phyloP scores from a whole-genome alignment of 2,888 invertebrate genomes.

The Schizotus pectinicornis region DNA sequence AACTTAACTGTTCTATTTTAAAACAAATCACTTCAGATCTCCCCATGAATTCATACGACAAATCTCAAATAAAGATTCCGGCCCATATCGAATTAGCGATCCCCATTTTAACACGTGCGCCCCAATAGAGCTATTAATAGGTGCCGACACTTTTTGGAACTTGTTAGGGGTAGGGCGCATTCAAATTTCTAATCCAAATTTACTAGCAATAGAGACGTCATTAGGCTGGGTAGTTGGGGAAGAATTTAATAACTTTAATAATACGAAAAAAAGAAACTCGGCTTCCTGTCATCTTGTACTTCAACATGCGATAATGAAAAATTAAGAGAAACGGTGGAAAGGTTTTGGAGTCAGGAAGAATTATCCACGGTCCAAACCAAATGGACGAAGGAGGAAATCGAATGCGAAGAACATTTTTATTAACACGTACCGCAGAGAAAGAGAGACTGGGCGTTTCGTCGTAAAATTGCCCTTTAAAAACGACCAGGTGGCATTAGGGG shows the following conservation, averaged over 20 bases:
- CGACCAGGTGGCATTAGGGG: constrained; percentile 8
- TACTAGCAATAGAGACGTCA: neutral
- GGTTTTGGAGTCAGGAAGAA: no score
- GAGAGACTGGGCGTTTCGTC: constrained; percentile 20
- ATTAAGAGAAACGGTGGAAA: no score
- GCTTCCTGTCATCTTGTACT: no score
- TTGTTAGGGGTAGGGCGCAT: neutral
- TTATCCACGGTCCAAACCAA: no score
- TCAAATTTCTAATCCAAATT: neutral
- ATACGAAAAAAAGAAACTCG: no score
- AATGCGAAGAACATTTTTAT: constrained; percentile 29
- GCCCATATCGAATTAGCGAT: neutral
- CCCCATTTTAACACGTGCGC: neutral
- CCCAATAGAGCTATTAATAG: neutral
- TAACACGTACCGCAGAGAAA: constrained; percentile 13
- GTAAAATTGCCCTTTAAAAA: constrained; percentile 23
- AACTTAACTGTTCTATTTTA: neutral
- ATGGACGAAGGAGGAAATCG: no score
- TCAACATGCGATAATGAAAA: no score
- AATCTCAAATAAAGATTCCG: neutral
- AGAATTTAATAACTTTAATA: no score
- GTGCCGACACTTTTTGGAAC: neutral
- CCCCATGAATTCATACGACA: neutral
- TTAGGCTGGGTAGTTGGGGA: neutral
- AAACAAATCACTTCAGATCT: neutral